These are phyloP conservation scores for Polypterus senegalus DNA, from an alignment of 2,113 vertebrate species.

Conservation along the genomic window DNA sequence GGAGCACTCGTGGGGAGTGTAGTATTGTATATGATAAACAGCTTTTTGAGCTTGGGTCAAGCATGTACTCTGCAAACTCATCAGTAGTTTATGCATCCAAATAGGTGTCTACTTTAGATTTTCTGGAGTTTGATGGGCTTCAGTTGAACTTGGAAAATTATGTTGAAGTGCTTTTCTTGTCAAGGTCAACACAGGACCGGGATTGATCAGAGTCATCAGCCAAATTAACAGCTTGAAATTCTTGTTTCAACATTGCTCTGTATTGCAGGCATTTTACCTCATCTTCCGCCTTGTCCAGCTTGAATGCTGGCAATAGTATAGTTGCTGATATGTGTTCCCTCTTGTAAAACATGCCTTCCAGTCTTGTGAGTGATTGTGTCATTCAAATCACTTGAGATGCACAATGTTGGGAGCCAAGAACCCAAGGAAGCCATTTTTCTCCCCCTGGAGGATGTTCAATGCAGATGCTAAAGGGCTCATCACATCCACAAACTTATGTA, in stretches of 20 bases:
- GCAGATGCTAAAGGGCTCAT: slow-evolving; percentile 9
- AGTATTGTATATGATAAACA: too few relatives aligned
- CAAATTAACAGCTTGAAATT: background rate
- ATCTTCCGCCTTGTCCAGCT: slow-evolving; percentile 11
- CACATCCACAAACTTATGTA: slow-evolving; percentile 15
- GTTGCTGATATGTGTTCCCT: slow-evolving; percentile 9
- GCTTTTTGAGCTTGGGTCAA: too few relatives aligned
- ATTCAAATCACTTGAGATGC: background rate
- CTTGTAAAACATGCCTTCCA: slow-evolving; percentile 11
- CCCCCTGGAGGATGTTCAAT: slow-evolving; percentile 12
- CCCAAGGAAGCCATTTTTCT: slow-evolving; percentile 11
- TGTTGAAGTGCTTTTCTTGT: too few relatives aligned
- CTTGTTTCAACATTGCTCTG: slow-evolving; percentile 11
- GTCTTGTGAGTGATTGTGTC: background rate
- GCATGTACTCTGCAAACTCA: too few relatives aligned
- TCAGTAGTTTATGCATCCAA: too few relatives aligned
- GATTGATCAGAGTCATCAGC: too few relatives aligned
- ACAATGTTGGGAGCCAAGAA: slow-evolving; percentile 11
- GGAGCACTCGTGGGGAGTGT: too few relatives aligned
- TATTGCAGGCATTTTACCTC: slow-evolving; percentile 7
- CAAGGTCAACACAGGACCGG: too few relatives aligned
- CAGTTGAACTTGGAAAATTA: too few relatives aligned
- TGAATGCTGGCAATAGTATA: slow-evolving; percentile 7
- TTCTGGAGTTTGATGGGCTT: too few relatives aligned
- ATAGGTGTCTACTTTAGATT: too few relatives aligned